A percentile compares a stretch with the other conserved stretches of the same genome.
Conservation (phyloP, 2,797 vertebrate genomes). For the Eidolon dupreanum region DNA sequence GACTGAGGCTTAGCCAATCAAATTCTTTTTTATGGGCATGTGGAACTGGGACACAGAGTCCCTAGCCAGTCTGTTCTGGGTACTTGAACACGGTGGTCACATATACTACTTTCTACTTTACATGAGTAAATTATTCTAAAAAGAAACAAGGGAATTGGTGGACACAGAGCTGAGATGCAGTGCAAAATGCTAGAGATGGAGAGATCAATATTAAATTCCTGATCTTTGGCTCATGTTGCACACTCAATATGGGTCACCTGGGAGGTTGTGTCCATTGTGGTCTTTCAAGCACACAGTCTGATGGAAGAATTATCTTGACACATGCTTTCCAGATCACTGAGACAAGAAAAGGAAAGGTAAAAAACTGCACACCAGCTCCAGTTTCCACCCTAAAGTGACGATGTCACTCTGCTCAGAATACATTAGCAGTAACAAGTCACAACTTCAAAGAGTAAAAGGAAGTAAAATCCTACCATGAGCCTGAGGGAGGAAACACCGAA, state of each 20-base stretch:
- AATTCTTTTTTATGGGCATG: neutral
- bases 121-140: neutral
- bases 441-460: conserved; percentile 37
- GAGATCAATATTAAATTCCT: neutral
- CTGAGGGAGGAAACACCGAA: neutral
- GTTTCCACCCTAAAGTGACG: conserved; percentile 45
- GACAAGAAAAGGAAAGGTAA: conserved; percentile 3
- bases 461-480: neutral
- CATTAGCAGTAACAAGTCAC: conserved; percentile 32
- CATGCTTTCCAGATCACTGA: conserved; percentile 20
- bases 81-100: neutral
- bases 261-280: neutral
- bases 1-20: neutral
- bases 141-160: neutral
- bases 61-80: neutral
- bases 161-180: neutral
- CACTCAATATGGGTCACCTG: neutral
- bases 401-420: conserved; percentile 50
- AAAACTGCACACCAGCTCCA: conserved; percentile 9
- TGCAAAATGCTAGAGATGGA: neutral
- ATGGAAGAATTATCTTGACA: conserved; percentile 1
- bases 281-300: neutral
- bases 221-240: neutral
- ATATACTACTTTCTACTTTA: neutral
- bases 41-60: neutral